Percentiles rank a stretch among this genome's conserved stretches.
phyloP scores from a whole-genome alignment of 2,113 vertebrate species.

The Serilophus lunatus region DNA sequence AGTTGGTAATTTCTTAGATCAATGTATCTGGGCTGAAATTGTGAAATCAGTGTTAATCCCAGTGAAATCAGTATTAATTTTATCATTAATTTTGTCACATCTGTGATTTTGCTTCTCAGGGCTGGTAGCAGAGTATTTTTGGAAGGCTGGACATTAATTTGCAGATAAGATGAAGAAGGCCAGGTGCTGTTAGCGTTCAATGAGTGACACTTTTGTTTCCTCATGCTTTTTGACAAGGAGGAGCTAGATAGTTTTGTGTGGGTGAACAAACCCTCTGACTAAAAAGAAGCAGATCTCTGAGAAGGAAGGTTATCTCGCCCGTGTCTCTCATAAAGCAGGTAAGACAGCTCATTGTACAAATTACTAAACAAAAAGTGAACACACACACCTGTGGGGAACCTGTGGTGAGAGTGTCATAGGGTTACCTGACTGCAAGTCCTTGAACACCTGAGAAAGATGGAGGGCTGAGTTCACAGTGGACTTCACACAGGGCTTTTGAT shows the following conservation, averaged over 20 bases:
- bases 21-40: neutral
- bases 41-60: neutral
- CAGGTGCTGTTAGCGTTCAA: neutral
- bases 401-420: neutral
- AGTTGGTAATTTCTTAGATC: neutral
- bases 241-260: neutral
- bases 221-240: neutral
- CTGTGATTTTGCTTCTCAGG: neutral
- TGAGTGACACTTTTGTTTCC: neutral
- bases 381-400: neutral
- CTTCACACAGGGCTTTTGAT: conserved; percentile 9
- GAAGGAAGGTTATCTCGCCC: neutral
- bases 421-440: neutral
- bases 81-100: neutral
- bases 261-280: neutral
- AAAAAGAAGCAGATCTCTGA: neutral
- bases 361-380: neutral
- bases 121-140: neutral
- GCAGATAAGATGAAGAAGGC: neutral
- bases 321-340: neutral
- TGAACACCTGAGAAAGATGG: neutral
- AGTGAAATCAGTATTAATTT: neutral
- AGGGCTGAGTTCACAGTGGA: neutral
- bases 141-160: neutral
- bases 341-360: neutral